These are phyloP conservation scores for Sphaerodactylus townsendi DNA, from an alignment of 2,113 vertebrate genomes.

Conservation along the genomic window DNA sequence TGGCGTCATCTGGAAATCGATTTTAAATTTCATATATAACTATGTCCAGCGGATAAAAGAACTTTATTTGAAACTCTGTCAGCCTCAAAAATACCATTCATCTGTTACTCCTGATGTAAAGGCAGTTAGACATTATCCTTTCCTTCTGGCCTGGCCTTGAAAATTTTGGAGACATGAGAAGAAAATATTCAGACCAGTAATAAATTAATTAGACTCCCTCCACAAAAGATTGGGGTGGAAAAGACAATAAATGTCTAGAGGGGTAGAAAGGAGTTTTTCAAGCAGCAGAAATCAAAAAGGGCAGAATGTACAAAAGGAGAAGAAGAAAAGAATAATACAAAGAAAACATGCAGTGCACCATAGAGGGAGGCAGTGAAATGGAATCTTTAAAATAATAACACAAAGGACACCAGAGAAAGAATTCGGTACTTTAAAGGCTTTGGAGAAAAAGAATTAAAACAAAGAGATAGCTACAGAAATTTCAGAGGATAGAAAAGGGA, in stretches of 20 bases:
- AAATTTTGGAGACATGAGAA: constrained; percentile 13
- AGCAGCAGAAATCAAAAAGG: constrained; percentile 52
- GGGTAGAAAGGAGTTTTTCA: constrained; percentile 52
- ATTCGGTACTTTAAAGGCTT: constrained; percentile 31
- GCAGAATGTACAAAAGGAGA: constrained; percentile 51
- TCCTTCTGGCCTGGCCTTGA: neutral
- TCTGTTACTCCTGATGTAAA: constrained; percentile 10
- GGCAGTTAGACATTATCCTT: neutral
- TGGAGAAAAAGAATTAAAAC: constrained; percentile 22
- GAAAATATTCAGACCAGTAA: constrained; percentile 43
- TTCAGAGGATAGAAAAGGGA: constrained; percentile 44
- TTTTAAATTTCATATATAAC: neutral
- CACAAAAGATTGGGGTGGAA: constrained; percentile 46
- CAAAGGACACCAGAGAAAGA: constrained; percentile 45
- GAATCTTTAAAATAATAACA: constrained; percentile 51
- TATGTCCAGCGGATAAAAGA: neutral
- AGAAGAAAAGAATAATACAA: constrained; percentile 42
- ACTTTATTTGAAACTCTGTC: neutral
- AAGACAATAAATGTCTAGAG: constrained; percentile 60
- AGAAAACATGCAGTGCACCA: constrained; percentile 39
- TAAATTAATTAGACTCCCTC: constrained; percentile 40
- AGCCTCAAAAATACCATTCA: constrained; percentile 13
- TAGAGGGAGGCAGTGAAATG: constrained; percentile 42
- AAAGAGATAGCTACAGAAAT: constrained; percentile 46
- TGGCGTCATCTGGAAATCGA: constrained; percentile 8